Conservation (phyloP, 2,888 invertebrate species). For the Dynastes hyllus region DNA sequence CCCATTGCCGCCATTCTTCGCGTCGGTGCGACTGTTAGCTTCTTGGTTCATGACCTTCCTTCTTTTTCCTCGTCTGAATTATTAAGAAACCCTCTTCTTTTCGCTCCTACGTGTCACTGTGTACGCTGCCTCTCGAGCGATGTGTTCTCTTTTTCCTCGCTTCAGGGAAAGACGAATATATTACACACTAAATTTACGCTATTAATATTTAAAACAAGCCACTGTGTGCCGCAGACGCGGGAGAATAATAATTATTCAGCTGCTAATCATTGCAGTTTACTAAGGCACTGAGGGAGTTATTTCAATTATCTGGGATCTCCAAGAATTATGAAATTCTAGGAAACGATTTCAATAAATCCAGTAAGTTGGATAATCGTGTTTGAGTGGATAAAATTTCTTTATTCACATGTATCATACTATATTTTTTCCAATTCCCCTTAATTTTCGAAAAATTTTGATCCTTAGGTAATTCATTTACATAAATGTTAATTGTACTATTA, state of each 20-base stretch:
- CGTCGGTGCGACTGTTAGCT: constrained; percentile 2
- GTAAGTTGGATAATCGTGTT: too few relatives aligned
- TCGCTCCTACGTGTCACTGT: neutral
- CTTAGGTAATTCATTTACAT: too few relatives aligned
- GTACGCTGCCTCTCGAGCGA: neutral
- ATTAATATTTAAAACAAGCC: constrained; percentile 28
- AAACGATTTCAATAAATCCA: neutral
- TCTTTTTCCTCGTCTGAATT: constrained; percentile 4
- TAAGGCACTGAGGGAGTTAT: neutral
- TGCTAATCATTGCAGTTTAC: constrained; percentile 17
- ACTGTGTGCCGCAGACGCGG: neutral
- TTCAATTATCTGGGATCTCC: neutral
- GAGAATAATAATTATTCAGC: constrained; percentile 13
- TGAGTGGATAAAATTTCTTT: too few relatives aligned
- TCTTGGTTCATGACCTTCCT: neutral
- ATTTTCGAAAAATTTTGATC: too few relatives aligned
- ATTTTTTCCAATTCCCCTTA: too few relatives aligned
- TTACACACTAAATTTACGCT: constrained; percentile 23
- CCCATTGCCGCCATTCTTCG: neutral
- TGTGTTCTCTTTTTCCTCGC: constrained; percentile 3
- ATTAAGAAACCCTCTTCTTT: constrained; percentile 9
- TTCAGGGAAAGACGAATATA: constrained; percentile 12
- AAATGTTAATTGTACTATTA: too few relatives aligned
- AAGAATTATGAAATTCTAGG: neutral
- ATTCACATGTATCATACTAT: too few relatives aligned